Base-by-base conservation (phyloP, 2,797 vertebrate species). In the Delichon dasypus region DNA sequence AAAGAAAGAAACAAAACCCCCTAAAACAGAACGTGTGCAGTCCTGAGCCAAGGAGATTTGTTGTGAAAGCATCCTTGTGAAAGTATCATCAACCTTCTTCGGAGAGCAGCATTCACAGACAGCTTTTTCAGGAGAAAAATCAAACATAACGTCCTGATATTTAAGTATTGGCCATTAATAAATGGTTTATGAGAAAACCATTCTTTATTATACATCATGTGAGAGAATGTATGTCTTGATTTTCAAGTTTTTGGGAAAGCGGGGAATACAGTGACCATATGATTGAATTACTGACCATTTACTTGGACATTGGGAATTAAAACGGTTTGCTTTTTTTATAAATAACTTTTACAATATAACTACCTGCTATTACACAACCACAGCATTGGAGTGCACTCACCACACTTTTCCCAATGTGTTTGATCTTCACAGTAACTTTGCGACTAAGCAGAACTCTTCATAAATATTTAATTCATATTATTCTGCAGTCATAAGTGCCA, bases 391-490 rank as follows among this genome's bases (percentile, higher is more conserved):
- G 13, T 18, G 55, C 48, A 55, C 44, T 54, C 55, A 21, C 29
- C 32, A 34, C 25, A 6, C 5, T 48, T 62, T 67, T 79, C 14
- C 40, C 44, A 23, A 10, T 6, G 5, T 4, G 5, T 23, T 53
- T 89, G 55, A 40, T 89, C 60, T 73, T 72, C 34, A 13, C 21
- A 34, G 47, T 20, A 70, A 88, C 55, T 79, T 66, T 90, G n/a
- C 16, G 36, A 40, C 36, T 47, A 25, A 32, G 47, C 81, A 90
- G 81, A 55, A 47, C 44, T 71, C 67, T 65, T 92, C 64, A 84
- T 93, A 85, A 96, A 95, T 96, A 87, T 90, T 94, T 96, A 89
- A 94, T 92, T 92, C 2, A 5, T 85, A 82, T 93, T 93, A 87
- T 84, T 92, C 74, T 45, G 60, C 62, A 89, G 81, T 55, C 60